Conservation (phyloP, 2,888 invertebrate genomes). For the Deroplatys truncata region DNA sequence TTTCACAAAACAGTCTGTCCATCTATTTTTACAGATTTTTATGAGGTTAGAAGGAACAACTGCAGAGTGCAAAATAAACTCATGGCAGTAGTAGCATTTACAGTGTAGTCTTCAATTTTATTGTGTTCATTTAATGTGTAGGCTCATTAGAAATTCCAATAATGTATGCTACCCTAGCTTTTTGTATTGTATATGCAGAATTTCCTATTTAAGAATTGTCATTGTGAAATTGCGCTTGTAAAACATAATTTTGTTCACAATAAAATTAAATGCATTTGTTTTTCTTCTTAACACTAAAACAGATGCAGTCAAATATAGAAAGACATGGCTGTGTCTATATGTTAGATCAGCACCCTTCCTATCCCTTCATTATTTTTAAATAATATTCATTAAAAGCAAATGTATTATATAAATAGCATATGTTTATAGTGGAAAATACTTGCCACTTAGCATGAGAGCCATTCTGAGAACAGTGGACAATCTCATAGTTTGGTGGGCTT, state of each 20-base stretch:
- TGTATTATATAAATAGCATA: too few species aligned
- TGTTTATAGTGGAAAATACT: too few species aligned
- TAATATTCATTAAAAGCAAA: too few species aligned
- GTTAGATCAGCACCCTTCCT: neutral
- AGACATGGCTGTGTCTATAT: neutral
- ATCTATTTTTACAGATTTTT: neutral
- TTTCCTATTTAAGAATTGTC: neutral
- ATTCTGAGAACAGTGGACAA: too few species aligned
- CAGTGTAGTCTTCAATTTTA: neutral
- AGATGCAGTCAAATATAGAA: neutral
- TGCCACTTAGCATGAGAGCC: too few species aligned
- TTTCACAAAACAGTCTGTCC: neutral
- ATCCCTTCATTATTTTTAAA: too few species aligned
- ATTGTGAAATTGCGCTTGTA: neutral
- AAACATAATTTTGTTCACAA: neutral
- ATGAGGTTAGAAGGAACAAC: neutral
- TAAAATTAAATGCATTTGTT: neutral
- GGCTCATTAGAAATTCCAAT: neutral
- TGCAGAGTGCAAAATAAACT: neutral
- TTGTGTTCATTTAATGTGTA: neutral
- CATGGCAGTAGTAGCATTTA: neutral
- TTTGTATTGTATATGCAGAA: neutral
- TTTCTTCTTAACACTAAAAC: neutral
- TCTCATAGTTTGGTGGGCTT: too few species aligned
- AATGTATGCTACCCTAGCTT: neutral